Conservation (phyloP, 1,140 invertebrate species). For the Drosophila kurseongensis region DNA sequence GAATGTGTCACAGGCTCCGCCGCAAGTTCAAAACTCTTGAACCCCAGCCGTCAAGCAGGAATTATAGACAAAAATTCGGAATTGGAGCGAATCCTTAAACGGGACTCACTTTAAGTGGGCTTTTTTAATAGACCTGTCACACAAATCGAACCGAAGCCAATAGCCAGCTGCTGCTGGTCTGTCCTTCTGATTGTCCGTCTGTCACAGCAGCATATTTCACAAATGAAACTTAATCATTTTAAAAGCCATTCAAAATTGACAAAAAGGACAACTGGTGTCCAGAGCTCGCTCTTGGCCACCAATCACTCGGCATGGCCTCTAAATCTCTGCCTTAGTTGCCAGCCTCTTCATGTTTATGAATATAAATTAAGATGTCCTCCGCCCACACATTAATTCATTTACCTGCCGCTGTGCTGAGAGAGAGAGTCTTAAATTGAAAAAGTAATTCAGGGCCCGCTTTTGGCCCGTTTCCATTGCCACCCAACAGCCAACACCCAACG, state of each 20-base stretch:
- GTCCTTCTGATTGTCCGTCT: slow-evolving; percentile 16
- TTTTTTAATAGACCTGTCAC: slow-evolving; percentile 33
- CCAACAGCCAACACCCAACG: slow-evolving; percentile 41
- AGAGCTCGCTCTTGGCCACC: not conserved
- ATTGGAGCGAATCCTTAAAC: slow-evolving; percentile 15
- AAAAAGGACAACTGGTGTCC: slow-evolving; percentile 60
- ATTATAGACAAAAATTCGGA: slow-evolving; percentile 48
- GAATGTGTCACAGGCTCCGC: slow-evolving; percentile 11
- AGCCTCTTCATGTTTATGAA: slow-evolving; percentile 48
- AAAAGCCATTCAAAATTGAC: slow-evolving; percentile 73
- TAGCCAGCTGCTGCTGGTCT: slow-evolving; percentile 25
- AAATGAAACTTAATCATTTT: slow-evolving; percentile 80
- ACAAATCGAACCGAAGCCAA: slow-evolving; percentile 44
- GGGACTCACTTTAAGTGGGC: slow-evolving; percentile 19
- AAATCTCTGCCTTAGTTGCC: slow-evolving; percentile 15
- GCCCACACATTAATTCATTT: slow-evolving; percentile 74
- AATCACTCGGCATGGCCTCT: slow-evolving; percentile 11
- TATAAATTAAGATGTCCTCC: slow-evolving; percentile 59
- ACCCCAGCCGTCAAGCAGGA: slow-evolving; percentile 58
- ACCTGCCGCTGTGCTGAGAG: slow-evolving; percentile 50
- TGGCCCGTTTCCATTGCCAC: slow-evolving; percentile 42
- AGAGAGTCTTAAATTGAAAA: slow-evolving; percentile 73
- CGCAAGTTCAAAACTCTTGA: slow-evolving; percentile 78
- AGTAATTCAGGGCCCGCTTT: slow-evolving; percentile 66
- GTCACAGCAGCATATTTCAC: slow-evolving; percentile 42